These are phyloP conservation scores for Drosophila serrata DNA, from an alignment of 1,140 invertebrate species.

Conservation along the genomic window DNA sequence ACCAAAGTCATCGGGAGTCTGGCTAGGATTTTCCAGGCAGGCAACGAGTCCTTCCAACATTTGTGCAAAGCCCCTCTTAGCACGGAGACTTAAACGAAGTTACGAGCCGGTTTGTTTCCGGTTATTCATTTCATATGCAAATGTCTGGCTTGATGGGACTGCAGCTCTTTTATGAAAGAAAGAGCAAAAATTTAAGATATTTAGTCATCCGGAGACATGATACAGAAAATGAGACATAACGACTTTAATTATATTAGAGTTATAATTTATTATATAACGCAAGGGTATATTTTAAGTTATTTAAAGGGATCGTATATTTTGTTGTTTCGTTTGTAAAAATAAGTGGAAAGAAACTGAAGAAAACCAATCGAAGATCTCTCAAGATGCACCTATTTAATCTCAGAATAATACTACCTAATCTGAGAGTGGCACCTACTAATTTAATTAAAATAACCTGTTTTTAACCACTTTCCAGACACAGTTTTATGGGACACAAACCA, in stretches of 20 bases:
- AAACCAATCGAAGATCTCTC: no score
- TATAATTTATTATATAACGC: neutral
- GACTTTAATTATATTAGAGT: no score
- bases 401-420: no score
- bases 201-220: neutral
- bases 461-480: neutral
- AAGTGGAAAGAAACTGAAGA: neutral
- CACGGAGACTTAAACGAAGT: conserved; percentile 24
- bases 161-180: neutral
- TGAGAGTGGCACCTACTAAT: no score
- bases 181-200: neutral
- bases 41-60: conserved; percentile 19
- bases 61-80: conserved; percentile 15
- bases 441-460: neutral
- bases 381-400: no score
- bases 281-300: neutral
- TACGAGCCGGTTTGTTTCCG: conserved; percentile 26
- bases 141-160: conserved; percentile 3
- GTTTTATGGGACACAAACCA: neutral
- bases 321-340: neutral
- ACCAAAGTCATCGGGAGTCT: conserved; percentile 2
- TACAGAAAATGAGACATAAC: neutral
- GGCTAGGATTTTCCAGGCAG: conserved; percentile 5
- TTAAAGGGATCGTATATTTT: neutral
- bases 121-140: conserved; percentile 25